phyloP scores from a whole-genome alignment of 2,113 vertebrate genomes.

The Poeciliopsis occidentalis region DNA sequence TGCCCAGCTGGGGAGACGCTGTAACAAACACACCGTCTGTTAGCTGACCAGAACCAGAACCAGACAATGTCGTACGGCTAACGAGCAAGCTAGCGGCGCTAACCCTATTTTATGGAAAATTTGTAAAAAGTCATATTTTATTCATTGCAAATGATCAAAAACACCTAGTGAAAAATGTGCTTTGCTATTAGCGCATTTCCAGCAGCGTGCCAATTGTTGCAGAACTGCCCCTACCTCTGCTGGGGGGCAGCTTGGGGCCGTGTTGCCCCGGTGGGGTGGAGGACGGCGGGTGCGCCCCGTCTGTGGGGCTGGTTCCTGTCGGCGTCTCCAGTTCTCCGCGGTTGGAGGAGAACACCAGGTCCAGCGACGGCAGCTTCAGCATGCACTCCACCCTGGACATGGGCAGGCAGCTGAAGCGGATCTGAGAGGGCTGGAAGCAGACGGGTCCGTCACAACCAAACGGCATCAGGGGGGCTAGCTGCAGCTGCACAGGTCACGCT shows the following conservation, averaged over 20 bases:
- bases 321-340: slow-evolving; percentile 92
- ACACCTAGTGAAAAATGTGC: too few relatives aligned
- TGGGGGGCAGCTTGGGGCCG: slow-evolving; percentile 79
- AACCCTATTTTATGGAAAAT: too few relatives aligned
- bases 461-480: background rate
- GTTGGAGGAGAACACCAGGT: slow-evolving; percentile 98
- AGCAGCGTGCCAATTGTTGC: too few relatives aligned
- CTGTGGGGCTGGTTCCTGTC: slow-evolving; percentile 77
- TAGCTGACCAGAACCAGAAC: too few relatives aligned
- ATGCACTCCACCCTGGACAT: slow-evolving; percentile 98
- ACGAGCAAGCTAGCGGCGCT: too few relatives aligned
- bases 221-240: slow-evolving; percentile 82
- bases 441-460: background rate
- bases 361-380: slow-evolving; percentile 95
- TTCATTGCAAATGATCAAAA: too few relatives aligned
- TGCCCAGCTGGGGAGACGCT: slow-evolving; percentile 89
- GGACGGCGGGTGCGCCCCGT: slow-evolving; percentile 74
- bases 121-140: too few relatives aligned
- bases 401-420: slow-evolving; percentile 96
- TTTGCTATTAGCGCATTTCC: too few relatives aligned
- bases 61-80: background rate
- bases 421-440: slow-evolving; percentile 91
- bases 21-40: background rate
- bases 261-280: slow-evolving; percentile 80
- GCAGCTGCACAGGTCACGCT: too few relatives aligned